Base-by-base conservation (phyloP, 2,113 vertebrate species). In the Spermophilus dauricus region DNA sequence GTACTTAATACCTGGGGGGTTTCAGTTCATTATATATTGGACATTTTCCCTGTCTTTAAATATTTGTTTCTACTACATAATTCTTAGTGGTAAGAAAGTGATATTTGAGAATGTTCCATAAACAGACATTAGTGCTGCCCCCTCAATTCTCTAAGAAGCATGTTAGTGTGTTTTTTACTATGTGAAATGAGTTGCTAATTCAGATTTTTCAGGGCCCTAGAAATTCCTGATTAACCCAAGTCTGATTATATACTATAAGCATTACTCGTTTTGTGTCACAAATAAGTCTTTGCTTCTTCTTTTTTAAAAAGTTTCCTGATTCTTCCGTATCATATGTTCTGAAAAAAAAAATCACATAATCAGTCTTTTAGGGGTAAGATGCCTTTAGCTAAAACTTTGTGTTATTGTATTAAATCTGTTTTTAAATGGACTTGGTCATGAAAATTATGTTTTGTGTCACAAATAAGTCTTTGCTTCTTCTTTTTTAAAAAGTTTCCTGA, bases 371-470 rank as follows among this genome's bases (percentile, higher is more conserved):
- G 6, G 34, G 42, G 6, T 81, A 61, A 94, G 80, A 56, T 89
- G 51, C 45, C 77, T 91, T 90, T 72, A 78, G 65, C 42, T 89
- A 70, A 91, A 89, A 45, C 9, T 69, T 84, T 45, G 30, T 30
- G 45, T 94, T 85, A 72, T 69, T 92, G 73, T 61, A n/a, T 76
- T 42, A 86, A 86, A 72, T 82, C 37, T 92, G 69, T 82, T 53
- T 86, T 82, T 92, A 92, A 88, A 48, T 17, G 34, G 13, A 32
- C 58, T 61, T 61, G 6, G 51, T 22, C 45, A 42, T 70, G 37
- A 93, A 84, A 53, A 72, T 84, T 75, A 88, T n/a, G n/a, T n/a
- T n/a, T n/a, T n/a, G n/a, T n/a, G n/a, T n/a, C n/a, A n/a, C n/a
- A n/a, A n/a, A n/a, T n/a, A n/a, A 37, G 8, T 48, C 51, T 91